Evolutionary conservation across 30 jellyfish, hydroid and myxozoan genomes (phyloP).

Genomic region (Chrysaora quinquecirrha): DNA sequence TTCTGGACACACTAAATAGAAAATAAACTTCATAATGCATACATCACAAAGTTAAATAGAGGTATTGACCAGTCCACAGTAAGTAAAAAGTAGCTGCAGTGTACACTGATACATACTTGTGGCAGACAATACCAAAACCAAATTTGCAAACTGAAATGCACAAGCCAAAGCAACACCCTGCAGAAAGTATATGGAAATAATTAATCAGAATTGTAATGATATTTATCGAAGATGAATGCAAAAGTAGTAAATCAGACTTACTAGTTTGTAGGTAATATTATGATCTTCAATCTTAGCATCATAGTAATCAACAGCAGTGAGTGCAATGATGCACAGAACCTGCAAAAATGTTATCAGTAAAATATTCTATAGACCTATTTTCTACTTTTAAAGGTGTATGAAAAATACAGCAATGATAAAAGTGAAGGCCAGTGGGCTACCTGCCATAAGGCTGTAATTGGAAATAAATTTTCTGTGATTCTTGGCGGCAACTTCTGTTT

Average conservation of each 20-base stretch:
- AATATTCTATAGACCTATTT: no score
- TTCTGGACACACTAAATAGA: no score
- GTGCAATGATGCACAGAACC: slow-evolving; percentile 66
- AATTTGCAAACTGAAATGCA: slow-evolving; percentile 67
- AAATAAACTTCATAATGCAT: no score
- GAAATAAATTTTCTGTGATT: slow-evolving; percentile 65
- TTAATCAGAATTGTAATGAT: background rate
- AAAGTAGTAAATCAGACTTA: slow-evolving; percentile 15
- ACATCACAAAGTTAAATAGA: no score
- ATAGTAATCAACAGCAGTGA: slow-evolving; percentile 59
- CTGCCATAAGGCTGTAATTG: slow-evolving; percentile 84
- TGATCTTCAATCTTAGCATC: slow-evolving; percentile 29
- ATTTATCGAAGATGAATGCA: background rate
- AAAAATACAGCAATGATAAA: no score
- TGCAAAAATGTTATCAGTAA: no score
- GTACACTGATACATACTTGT: slow-evolving; percentile 76
- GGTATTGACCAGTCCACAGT: no score
- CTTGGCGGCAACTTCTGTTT: slow-evolving; percentile 61
- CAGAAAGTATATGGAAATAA: background rate
- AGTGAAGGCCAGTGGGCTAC: no score
- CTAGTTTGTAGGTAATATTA: slow-evolving; percentile 52
- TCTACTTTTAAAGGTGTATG: no score
- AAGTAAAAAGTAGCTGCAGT: no score
- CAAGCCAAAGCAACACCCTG: slow-evolving; percentile 63
- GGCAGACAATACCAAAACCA: slow-evolving; percentile 68